Conservation (phyloP, 64 coral and sea anemone species). For the Actinia tenebrosa region DNA sequence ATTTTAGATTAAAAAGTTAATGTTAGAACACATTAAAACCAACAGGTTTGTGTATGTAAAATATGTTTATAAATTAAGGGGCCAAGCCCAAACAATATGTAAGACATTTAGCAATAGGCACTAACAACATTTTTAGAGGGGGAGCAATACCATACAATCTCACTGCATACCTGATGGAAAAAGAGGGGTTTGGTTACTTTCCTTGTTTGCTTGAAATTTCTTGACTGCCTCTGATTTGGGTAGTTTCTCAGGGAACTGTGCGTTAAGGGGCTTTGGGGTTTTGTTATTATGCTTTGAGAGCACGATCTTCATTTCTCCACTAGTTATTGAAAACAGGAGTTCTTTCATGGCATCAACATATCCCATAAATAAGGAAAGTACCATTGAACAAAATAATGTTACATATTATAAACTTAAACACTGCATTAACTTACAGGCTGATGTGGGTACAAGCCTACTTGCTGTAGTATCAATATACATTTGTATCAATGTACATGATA, state of each 20-base stretch:
- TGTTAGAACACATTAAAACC: no score
- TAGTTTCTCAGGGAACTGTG: constrained; percentile 1
- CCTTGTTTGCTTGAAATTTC: background rate
- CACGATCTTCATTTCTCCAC: background rate
- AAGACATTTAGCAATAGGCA: background rate
- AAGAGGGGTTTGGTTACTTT: constrained; percentile 3
- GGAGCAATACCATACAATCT: background rate
- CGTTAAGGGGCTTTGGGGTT: constrained; percentile 15
- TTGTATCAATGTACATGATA: no score
- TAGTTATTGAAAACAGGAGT: background rate
- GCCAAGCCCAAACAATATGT: constrained; percentile 7
- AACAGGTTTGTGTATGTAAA: no score
- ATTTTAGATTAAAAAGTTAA: no score
- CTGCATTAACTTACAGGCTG: background rate
- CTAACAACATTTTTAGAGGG: no score
- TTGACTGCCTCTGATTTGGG: background rate
- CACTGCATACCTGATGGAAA: constrained; percentile 16
- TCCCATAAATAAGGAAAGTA: background rate
- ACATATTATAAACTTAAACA: background rate
- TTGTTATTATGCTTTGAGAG: background rate
- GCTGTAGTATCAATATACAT: background rate
- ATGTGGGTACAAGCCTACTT: background rate
- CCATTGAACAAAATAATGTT: background rate
- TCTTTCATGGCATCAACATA: constrained; percentile 29
- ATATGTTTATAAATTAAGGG: background rate